Percentiles rank a stretch among this genome's conserved stretches.
These are phyloP conservation scores for Chondrilla cf. caribensis DNA, from an alignment of 37 sponge, comb jelly and placozoan genomes.

Conservation along the genomic window DNA sequence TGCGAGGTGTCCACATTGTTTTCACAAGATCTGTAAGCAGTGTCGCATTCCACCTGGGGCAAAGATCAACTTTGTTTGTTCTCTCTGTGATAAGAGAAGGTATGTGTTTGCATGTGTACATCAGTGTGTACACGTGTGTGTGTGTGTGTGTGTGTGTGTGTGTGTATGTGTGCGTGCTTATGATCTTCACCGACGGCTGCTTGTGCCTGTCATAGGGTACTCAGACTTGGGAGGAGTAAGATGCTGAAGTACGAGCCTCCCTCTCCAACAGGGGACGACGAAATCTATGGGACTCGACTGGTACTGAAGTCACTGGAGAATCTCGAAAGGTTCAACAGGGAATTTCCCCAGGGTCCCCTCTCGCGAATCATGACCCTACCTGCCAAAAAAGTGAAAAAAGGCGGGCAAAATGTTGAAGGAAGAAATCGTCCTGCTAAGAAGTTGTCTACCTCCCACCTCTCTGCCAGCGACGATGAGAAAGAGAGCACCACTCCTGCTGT, in stretches of 20 bases:
- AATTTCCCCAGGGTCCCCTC: not conserved
- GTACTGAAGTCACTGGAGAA: not conserved
- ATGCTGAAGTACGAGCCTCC: not conserved
- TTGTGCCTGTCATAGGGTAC: not conserved
- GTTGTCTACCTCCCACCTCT: not conserved
- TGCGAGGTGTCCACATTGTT: conserved; percentile 31
- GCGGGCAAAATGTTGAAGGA: not conserved
- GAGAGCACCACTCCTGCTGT: not conserved
- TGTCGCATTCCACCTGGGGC: conserved; percentile 25
- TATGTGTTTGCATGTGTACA: not conserved
- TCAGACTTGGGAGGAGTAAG: not conserved
- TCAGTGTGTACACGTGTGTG: too few species aligned
- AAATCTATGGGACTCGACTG: conserved; percentile 9
- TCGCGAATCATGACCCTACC: conserved; percentile 8
- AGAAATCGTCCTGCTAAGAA: not conserved
- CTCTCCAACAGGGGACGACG: conserved; percentile 2
- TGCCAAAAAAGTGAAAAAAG: not conserved
- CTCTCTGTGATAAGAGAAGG: conserved; percentile 37
- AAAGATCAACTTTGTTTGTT: conserved; percentile 23
- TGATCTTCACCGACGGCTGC: too few species aligned
- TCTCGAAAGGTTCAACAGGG: not conserved
- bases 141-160: not conserved
- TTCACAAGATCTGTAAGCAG: conserved; percentile 31
- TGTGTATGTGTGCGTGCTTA: too few species aligned
- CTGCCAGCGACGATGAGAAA: not conserved